phyloP scores from a whole-genome alignment of 2,888 invertebrate genomes.

The Apotomis turbidana region DNA sequence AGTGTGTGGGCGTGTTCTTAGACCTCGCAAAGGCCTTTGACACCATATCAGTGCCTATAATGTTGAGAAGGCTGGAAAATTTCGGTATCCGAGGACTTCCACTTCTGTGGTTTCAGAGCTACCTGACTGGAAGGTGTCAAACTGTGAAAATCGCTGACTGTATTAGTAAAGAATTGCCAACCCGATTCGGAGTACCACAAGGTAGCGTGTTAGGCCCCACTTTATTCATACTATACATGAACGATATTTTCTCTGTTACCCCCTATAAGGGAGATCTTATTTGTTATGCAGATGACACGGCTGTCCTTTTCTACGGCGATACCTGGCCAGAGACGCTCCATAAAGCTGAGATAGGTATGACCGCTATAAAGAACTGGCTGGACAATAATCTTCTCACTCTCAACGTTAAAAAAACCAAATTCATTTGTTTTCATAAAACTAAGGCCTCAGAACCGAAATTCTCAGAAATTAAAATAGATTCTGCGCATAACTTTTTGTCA shows the following conservation, averaged over 20 bases:
- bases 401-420: no score
- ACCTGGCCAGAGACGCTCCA: not conserved
- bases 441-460: no score
- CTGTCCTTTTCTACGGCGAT: not conserved
- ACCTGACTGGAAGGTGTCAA: not conserved
- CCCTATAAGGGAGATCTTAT: not conserved
- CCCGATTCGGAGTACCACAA: not conserved
- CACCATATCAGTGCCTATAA: conserved; percentile 3
- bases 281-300: conserved; percentile 1
- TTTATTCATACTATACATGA: not conserved
- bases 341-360: not conserved
- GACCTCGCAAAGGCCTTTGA: conserved; percentile 40
- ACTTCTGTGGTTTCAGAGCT: not conserved
- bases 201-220: not conserved
- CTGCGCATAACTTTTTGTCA: no score
- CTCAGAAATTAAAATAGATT: no score
- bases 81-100: not conserved
- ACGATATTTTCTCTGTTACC: not conserved
- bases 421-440: no score
- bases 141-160: not conserved
- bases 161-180: not conserved
- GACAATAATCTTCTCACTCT: no score
- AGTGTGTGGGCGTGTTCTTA: conserved; percentile 33
- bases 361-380: not conserved
- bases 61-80: conserved; percentile 3